Base-by-base conservation (phyloP, 2,113 vertebrate genomes). In the Saccopteryx bilineata region DNA sequence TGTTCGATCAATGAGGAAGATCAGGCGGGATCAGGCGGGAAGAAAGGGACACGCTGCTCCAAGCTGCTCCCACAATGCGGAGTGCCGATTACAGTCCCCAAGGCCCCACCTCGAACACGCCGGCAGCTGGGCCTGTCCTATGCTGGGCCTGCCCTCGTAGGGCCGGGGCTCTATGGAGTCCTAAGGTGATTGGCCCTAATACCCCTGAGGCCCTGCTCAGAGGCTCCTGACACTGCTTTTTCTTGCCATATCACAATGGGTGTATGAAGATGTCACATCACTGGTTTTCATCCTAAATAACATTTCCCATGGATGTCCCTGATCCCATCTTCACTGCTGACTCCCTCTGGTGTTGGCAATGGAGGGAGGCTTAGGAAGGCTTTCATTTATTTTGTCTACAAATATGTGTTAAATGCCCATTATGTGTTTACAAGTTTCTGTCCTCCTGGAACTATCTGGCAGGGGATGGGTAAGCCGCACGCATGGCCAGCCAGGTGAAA, bases 221-320 rank as follows among this genome's bases (percentile, higher is more conserved):
- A 56, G 31, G 71, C 19, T 74, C 63, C 78, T 58, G 66, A 63
- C 5, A 7, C 14, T n/a, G 15, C 11, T 82, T 56, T 63, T 10
- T 33, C 61, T 80, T 48, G 46, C 58, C 23, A 39, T 76, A 92
- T 61, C 23, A 50, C 61, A 96, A 26, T 87, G 56, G 26, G 21
- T 26, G n/a, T 18, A 17, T 54, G 31, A 39, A 39, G 69, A 17
- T 56, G 31, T 87, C 58, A 76, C 46, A 72, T 28, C n/a, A 61
- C 4, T 63, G 24, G 50, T 76, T 84, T 93, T 88, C 63, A 83
- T 48, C 71, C 52, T 96, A 66, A 93, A 91, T 24, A 48, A 26
- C 24, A 74, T 12, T 65, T 21, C 21, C 78, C 71, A 83, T 2
- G 39, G 24, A 63, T 79, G 88, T 72, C 75, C 68, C 81, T 88